Percentiles rank a stretch among this genome's conserved stretches.
Evolutionary conservation across 30 jellyfish, hydroid and myxozoan genomes (phyloP).

Genomic region (Pseudorhiza aurosa): DNA sequence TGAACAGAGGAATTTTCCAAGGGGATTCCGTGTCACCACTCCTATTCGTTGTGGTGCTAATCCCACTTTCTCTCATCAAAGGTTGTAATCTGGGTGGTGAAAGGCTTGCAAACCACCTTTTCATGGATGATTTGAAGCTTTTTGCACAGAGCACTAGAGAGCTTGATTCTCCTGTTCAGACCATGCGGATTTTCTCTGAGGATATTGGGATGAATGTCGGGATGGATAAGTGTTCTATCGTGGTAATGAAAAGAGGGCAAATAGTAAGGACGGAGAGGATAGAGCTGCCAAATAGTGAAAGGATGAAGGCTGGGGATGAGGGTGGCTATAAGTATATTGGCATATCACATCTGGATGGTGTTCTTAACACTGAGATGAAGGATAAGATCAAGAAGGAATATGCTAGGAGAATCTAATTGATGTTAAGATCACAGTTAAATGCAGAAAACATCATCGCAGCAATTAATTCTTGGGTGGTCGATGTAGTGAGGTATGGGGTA

Average conservation of each 20-base stretch:
- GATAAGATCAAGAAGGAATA: background rate
- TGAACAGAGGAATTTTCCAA: too few relatives aligned
- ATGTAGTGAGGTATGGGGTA: background rate
- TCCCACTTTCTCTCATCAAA: too few relatives aligned
- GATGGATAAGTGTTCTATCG: background rate
- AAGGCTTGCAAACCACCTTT: too few relatives aligned
- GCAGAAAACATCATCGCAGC: conserved; percentile 21
- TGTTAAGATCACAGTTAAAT: too few relatives aligned
- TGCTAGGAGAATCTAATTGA: background rate
- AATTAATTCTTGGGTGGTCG: conserved; percentile 12
- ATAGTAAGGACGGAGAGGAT: background rate
- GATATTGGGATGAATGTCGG: background rate
- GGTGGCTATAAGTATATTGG: background rate
- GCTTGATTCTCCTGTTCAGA: background rate
- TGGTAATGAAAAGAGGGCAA: background rate
- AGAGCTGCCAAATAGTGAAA: background rate
- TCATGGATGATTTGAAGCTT: too few relatives aligned
- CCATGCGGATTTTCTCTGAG: background rate
- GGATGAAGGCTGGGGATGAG: background rate
- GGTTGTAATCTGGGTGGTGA: too few relatives aligned
- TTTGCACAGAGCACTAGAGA: too few relatives aligned
- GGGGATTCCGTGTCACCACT: too few relatives aligned
- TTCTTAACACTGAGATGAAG: background rate
- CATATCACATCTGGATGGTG: background rate
- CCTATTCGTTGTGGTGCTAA: too few relatives aligned